phyloP scores from a whole-genome alignment of 2,797 vertebrate species.

The Antrozous pallidus region DNA sequence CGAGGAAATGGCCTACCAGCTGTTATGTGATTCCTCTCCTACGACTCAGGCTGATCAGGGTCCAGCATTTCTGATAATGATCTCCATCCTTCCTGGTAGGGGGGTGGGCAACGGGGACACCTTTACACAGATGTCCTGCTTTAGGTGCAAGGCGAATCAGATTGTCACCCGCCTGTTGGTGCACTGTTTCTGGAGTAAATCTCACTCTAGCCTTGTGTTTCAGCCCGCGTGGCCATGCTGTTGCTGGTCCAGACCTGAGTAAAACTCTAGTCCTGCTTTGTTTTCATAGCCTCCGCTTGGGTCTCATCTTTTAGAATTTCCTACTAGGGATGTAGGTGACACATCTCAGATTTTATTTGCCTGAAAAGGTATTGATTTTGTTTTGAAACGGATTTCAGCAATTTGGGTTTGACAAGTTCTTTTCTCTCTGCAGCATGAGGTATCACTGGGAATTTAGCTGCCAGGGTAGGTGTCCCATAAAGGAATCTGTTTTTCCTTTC shows the following conservation, averaged over 20 bases:
- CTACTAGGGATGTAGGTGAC: background rate
- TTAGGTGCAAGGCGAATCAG: too few relatives aligned
- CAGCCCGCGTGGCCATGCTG: fast-evolving
- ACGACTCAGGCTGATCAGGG: background rate
- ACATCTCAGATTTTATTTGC: fast-evolving
- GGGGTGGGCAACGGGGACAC: background rate
- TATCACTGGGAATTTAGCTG: background rate
- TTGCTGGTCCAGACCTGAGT: too few relatives aligned
- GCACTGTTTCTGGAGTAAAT: too few relatives aligned
- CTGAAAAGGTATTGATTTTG: background rate
- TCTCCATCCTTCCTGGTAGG: background rate
- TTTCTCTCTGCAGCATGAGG: background rate
- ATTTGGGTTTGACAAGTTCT: background rate
- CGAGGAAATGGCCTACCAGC: background rate
- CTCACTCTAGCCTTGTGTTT: too few relatives aligned
- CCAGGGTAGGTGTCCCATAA: background rate
- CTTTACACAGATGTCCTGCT: fast-evolving
- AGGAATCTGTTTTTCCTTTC: too few relatives aligned
- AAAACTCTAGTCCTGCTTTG: background rate
- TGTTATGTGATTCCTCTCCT: background rate
- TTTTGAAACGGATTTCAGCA: background rate
- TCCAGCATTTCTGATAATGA: background rate
- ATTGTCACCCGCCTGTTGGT: fast-evolving
- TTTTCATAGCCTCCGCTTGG: background rate
- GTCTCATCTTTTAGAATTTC: background rate